Evolutionary conservation across 2,888 invertebrate species (phyloP).

Genomic region (Stegophylla sp.): DNA sequence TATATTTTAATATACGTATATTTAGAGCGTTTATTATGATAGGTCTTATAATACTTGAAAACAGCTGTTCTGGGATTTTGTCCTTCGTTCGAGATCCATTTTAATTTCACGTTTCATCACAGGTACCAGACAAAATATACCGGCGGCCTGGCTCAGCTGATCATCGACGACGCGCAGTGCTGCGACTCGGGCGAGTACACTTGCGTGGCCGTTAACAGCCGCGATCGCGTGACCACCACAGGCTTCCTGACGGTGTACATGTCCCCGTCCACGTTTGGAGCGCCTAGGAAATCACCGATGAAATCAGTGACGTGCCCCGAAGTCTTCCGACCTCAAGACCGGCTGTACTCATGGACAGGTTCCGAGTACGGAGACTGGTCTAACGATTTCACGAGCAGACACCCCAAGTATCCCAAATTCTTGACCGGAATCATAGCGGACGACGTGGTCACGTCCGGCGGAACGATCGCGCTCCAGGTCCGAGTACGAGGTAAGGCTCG

Average conservation of each 20-base stretch:
- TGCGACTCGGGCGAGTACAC: slow-evolving; percentile 81
- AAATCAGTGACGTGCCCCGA: slow-evolving; percentile 67
- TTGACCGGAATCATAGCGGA: slow-evolving; percentile 70
- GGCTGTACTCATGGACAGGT: not conserved
- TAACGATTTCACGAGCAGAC: not conserved
- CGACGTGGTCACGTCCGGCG: slow-evolving; percentile 76
- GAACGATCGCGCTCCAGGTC: slow-evolving; percentile 82
- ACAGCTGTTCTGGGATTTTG: no score
- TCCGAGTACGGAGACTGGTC: not conserved
- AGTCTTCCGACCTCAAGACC: slow-evolving; percentile 58
- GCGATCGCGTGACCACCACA: slow-evolving; percentile 75
- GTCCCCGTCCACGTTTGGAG: slow-evolving; percentile 67
- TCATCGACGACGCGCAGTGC: slow-evolving; percentile 73
- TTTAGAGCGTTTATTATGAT: no score
- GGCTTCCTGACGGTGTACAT: slow-evolving; percentile 65
- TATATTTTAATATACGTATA: no score
- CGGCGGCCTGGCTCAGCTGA: slow-evolving; percentile 77
- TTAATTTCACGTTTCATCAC: not conserved
- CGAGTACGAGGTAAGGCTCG: slow-evolving; percentile 72
- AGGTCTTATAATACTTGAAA: no score
- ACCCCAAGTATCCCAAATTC: slow-evolving; percentile 31
- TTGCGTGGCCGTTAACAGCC: slow-evolving; percentile 78
- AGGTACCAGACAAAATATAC: slow-evolving; percentile 69
- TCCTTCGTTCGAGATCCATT: no score
- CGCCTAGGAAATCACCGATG: slow-evolving; percentile 71